Percentiles rank a stretch among this genome's conserved stretches.
Conservation (phyloP, 2,888 invertebrate species). For the Eupeodes latifasciatus region DNA sequence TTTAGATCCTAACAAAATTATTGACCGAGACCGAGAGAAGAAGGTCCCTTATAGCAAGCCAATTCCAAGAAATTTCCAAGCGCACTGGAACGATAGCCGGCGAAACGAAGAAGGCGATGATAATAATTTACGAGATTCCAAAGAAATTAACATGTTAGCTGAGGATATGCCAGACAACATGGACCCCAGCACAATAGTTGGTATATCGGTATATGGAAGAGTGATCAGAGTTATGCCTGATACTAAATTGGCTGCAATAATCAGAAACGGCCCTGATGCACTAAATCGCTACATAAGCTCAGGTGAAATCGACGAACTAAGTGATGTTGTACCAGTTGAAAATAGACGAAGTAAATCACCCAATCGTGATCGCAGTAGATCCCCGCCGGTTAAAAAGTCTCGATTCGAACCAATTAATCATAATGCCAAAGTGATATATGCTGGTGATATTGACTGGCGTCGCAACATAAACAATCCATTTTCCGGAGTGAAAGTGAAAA, state of each 20-base stretch:
- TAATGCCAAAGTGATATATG: slow-evolving; percentile 82
- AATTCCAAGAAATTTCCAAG: slow-evolving; percentile 97
- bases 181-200: slow-evolving; percentile 91
- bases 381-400: slow-evolving; percentile 82
- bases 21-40: slow-evolving; percentile 89
- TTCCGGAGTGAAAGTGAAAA: slow-evolving; percentile 81
- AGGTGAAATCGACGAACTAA: slow-evolving; percentile 92
- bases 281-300: slow-evolving; percentile 91
- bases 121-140: slow-evolving; percentile 85
- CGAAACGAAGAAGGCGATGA: slow-evolving; percentile 85
- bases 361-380: slow-evolving; percentile 78
- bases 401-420: slow-evolving; percentile 83
- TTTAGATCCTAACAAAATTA: slow-evolving; percentile 88
- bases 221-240: slow-evolving; percentile 91
- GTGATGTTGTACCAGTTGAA: slow-evolving; percentile 90
- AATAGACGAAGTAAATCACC: slow-evolving; percentile 83
- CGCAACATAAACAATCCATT: slow-evolving; percentile 79
- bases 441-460: slow-evolving; percentile 78
- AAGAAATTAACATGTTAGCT: slow-evolving; percentile 85
- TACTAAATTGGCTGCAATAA: slow-evolving; percentile 90
- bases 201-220: slow-evolving; percentile 93
- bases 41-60: slow-evolving; percentile 98
- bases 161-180: slow-evolving; percentile 91
- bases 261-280: slow-evolving; percentile 90
- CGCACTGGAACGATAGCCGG: slow-evolving; percentile 96